Percentiles rank a stretch among this genome's conserved stretches.
These are phyloP conservation scores for Eupsittula cactorum DNA, from an alignment of 2,113 vertebrate genomes.

Conservation along the genomic window DNA sequence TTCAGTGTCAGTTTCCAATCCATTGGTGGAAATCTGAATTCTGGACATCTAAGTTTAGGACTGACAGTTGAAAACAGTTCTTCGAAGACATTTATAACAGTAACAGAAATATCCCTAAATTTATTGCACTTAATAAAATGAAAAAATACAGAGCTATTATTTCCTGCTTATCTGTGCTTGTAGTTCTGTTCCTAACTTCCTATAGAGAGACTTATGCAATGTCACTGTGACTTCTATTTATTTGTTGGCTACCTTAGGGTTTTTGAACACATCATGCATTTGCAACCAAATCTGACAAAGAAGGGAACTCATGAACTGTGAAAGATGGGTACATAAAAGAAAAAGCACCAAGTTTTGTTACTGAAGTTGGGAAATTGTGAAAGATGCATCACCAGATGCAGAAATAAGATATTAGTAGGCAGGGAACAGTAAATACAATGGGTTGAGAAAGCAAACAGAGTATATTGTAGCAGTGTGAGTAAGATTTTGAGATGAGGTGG, in stretches of 20 bases:
- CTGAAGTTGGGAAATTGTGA: background rate
- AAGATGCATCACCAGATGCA: background rate
- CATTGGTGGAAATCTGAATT: conserved; percentile 48
- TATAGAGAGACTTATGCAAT: background rate
- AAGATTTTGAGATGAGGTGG: background rate
- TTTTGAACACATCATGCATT: background rate
- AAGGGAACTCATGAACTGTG: background rate
- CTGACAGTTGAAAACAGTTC: background rate
- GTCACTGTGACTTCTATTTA: background rate
- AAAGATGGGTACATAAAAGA: background rate
- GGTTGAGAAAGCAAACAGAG: background rate
- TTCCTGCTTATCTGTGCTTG: background rate
- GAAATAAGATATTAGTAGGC: background rate
- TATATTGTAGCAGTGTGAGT: accelerated
- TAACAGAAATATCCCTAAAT: background rate
- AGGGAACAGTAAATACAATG: background rate
- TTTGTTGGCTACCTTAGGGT: background rate
- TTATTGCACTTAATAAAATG: background rate
- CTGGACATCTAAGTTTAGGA: background rate
- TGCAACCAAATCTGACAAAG: background rate
- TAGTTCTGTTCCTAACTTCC: background rate
- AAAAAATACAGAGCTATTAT: background rate
- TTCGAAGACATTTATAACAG: background rate
- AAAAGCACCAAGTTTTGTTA: background rate
- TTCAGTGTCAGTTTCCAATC: conserved; percentile 37